Evolutionary conservation across 2,797 vertebrate species (phyloP).

Genomic region (Sebastes variabilis): DNA sequence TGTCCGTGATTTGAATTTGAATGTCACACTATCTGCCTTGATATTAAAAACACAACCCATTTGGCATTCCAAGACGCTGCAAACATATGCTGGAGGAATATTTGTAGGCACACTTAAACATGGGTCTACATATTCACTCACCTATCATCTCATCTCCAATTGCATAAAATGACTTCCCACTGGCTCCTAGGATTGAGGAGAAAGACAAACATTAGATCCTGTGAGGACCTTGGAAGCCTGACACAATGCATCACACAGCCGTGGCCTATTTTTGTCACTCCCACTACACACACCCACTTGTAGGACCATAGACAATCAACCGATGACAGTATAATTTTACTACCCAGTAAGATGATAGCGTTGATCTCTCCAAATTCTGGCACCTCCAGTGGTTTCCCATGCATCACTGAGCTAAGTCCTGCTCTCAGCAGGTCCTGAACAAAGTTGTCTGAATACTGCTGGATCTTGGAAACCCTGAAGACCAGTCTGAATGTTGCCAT

Average conservation of each 20-base stretch:
- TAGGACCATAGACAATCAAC: background rate
- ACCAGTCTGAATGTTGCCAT: constrained; percentile 85
- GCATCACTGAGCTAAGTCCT: constrained; percentile 81
- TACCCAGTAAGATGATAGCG: constrained; percentile 86
- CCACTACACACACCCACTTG: background rate
- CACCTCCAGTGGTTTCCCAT: constrained; percentile 78
- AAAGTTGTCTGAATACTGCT: constrained; percentile 77
- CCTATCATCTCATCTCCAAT: constrained; percentile 70
- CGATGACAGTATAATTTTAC: constrained; percentile 3
- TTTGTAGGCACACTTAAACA: background rate
- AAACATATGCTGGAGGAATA: background rate
- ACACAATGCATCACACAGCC: background rate
- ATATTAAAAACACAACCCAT: background rate
- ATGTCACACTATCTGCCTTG: background rate
- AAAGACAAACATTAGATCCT: constrained; percentile 8
- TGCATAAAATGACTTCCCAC: constrained; percentile 82
- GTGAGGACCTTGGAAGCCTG: background rate
- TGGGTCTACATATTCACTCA: constrained; percentile 48
- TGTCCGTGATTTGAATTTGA: too few relatives aligned
- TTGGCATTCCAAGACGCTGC: background rate
- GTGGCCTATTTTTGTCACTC: background rate
- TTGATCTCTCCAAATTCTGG: constrained; percentile 85
- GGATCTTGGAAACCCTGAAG: constrained; percentile 80
- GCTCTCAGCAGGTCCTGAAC: constrained; percentile 85
- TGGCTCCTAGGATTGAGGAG: constrained; percentile 71